Evolutionary conservation across 2,113 vertebrate genomes (phyloP).

Genomic region (Circaetus gallicus): DNA sequence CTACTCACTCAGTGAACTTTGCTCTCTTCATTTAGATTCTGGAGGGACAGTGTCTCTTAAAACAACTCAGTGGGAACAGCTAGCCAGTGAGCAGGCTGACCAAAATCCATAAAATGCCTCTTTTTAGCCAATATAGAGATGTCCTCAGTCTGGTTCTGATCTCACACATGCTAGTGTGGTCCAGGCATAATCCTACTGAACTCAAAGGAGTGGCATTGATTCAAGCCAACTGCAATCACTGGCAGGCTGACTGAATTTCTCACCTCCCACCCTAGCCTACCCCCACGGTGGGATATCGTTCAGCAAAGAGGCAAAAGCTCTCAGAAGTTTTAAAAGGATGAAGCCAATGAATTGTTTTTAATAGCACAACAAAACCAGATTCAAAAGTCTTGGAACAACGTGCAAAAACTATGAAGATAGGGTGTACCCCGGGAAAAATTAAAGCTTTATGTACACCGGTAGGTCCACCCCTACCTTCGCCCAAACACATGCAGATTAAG

Average conservation of each 20-base stretch:
- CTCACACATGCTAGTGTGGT: background rate
- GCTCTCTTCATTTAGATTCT: background rate
- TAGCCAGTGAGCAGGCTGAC: background rate
- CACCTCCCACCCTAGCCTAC: background rate
- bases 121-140: background rate
- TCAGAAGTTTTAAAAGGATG: background rate
- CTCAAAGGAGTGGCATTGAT: slow-evolving; percentile 11
- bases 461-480: background rate
- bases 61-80: background rate
- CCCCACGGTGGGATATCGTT: background rate
- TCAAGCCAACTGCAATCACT: slow-evolving; percentile 16
- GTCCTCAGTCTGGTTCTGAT: background rate
- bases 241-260: slow-evolving; percentile 27
- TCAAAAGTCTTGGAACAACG: background rate
- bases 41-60: background rate
- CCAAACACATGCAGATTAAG: background rate
- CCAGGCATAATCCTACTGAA: background rate
- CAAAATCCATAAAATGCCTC: background rate
- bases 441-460: background rate
- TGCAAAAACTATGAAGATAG: background rate
- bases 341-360: background rate
- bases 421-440: background rate
- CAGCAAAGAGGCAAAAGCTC: background rate
- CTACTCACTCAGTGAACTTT: background rate
- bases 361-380: background rate